phyloP scores from a whole-genome alignment of 2,113 vertebrate genomes.

The Alligator sinensis region DNA sequence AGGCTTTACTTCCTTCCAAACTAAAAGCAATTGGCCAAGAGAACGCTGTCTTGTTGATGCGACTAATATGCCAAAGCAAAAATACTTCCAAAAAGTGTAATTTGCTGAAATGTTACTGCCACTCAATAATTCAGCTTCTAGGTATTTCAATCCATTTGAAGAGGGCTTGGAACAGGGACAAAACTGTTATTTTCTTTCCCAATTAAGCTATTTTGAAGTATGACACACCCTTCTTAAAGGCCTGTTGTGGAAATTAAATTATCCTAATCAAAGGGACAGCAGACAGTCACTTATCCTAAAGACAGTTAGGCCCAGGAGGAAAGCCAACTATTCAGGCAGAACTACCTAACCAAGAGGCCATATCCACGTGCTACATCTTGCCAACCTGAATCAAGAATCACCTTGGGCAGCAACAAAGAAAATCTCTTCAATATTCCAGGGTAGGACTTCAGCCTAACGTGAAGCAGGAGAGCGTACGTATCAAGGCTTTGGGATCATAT shows the following conservation, averaged over 20 bases:
- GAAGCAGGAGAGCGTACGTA: background rate
- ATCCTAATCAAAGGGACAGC: background rate
- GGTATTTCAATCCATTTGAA: background rate
- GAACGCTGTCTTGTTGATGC: background rate
- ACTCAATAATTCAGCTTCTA: background rate
- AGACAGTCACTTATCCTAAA: background rate
- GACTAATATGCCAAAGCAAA: background rate
- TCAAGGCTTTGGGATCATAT: background rate
- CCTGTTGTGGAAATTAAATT: background rate
- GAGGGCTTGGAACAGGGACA: background rate
- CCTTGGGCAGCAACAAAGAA: background rate
- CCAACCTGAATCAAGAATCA: background rate
- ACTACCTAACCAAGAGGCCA: background rate
- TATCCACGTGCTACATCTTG: background rate
- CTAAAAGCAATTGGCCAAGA: background rate
- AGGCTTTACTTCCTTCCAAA: too few relatives aligned
- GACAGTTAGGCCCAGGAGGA: background rate
- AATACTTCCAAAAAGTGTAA: background rate
- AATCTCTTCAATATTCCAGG: background rate
- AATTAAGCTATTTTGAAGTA: background rate
- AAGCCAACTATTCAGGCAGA: background rate
- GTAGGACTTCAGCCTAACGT: background rate
- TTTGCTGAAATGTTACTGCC: background rate
- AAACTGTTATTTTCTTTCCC: background rate
- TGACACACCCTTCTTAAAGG: background rate